Conservation (phyloP, 2,888 invertebrate genomes). For the Nephrotoma guestfalica region DNA sequence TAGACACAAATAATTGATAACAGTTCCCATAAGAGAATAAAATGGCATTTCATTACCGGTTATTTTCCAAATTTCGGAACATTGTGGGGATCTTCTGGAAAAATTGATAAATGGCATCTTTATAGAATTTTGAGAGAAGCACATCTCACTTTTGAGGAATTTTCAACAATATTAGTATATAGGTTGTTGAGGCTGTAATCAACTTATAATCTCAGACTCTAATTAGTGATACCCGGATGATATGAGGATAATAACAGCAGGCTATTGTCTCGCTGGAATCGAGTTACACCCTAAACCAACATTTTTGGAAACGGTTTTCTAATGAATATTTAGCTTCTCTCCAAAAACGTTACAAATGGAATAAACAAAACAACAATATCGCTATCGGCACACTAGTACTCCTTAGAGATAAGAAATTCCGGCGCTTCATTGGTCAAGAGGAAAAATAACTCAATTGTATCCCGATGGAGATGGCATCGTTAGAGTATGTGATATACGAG, state of each 20-base stretch:
- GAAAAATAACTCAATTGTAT: too few species aligned
- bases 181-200: background rate
- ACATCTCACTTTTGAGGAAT: too few species aligned
- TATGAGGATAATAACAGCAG: background rate
- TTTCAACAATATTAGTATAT: too few species aligned
- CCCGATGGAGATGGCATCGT: too few species aligned
- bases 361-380: background rate
- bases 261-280: background rate
- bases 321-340: background rate
- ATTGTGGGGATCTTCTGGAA: background rate
- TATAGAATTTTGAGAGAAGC: background rate
- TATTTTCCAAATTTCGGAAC: background rate
- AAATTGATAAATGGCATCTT: background rate
- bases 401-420: background rate
- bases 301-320: background rate
- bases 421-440: background rate
- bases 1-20: background rate
- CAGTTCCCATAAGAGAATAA: background rate
- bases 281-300: background rate
- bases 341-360: background rate
- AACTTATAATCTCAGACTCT: background rate
- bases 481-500: too few species aligned
- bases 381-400: background rate
- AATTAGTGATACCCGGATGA: background rate
- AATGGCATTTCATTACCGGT: background rate